Conservation (phyloP, 2,113 vertebrate species). For the Boulengeromyrus knoepffleri region DNA sequence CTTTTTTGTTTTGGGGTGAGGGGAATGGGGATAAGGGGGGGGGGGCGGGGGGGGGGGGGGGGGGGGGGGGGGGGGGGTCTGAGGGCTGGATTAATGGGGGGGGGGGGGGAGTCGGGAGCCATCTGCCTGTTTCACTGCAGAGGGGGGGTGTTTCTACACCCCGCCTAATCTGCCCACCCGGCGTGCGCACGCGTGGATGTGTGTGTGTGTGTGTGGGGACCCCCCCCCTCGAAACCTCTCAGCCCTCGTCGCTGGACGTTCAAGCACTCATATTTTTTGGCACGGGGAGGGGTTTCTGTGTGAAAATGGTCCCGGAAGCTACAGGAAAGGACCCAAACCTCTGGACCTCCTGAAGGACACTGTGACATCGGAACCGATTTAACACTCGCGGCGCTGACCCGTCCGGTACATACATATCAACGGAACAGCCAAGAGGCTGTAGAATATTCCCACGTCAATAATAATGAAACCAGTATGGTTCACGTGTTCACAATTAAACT, state of each 20-base stretch:
- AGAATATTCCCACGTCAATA: neutral
- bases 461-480: neutral
- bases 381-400: neutral
- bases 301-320: neutral
- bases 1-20: no score
- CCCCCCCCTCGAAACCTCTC: neutral
- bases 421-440: neutral
- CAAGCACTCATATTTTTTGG: no score
- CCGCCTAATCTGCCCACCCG: neutral
- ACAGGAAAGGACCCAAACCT: no score
- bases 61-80: no score
- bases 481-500: neutral
- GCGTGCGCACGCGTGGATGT: neutral
- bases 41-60: no score
- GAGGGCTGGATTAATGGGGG: no score
- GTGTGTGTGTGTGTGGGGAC: neutral
- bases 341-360: neutral
- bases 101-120: neutral
- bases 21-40: no score
- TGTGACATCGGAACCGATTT: neutral
- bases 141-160: neutral
- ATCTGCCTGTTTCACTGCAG: slow-evolving; percentile 6
- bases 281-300: neutral
- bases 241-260: neutral
- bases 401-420: neutral